A percentile compares a stretch with the other conserved stretches of the same genome.
Conservation (phyloP, 2,113 vertebrate genomes). For the Hepsetus odoe region DNA sequence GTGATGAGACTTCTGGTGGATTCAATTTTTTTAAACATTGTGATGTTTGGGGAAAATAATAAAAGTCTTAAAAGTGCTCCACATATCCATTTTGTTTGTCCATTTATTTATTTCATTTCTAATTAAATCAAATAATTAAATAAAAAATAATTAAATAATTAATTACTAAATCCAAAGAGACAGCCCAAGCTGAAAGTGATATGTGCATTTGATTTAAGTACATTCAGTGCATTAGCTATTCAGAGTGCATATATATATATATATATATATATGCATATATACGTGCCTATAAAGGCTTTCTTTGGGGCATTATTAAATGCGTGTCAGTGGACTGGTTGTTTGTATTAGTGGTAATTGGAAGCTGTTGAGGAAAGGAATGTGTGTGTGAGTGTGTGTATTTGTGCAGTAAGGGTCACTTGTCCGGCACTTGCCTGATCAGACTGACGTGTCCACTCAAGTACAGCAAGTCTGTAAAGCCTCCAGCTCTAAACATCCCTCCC, state of each 20-base stretch:
- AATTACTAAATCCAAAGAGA: too few species aligned
- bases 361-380: conserved; percentile 9
- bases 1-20: too few species aligned
- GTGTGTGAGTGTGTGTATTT: conserved; percentile 6
- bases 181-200: too few species aligned
- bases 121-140: too few species aligned
- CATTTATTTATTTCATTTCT: too few species aligned
- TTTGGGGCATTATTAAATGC: not conserved
- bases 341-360: conserved; percentile 6
- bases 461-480: conserved; percentile 43
- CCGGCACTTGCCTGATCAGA: conserved; percentile 30
- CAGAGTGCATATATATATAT: not conserved
- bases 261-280: not conserved
- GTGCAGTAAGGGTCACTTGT: conserved; percentile 37
- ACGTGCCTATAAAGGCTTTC: not conserved
- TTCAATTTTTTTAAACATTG: too few species aligned
- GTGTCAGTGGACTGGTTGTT: not conserved
- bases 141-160: too few species aligned
- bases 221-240: not conserved
- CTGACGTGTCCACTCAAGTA: conserved; percentile 38
- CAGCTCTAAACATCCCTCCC: conserved; percentile 37
- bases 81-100: too few species aligned
- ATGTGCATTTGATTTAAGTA: too few species aligned
- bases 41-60: too few species aligned
- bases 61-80: too few species aligned